These are phyloP conservation scores for Chalcis sispes DNA, from an alignment of 2,888 invertebrate genomes.

Conservation along the genomic window DNA sequence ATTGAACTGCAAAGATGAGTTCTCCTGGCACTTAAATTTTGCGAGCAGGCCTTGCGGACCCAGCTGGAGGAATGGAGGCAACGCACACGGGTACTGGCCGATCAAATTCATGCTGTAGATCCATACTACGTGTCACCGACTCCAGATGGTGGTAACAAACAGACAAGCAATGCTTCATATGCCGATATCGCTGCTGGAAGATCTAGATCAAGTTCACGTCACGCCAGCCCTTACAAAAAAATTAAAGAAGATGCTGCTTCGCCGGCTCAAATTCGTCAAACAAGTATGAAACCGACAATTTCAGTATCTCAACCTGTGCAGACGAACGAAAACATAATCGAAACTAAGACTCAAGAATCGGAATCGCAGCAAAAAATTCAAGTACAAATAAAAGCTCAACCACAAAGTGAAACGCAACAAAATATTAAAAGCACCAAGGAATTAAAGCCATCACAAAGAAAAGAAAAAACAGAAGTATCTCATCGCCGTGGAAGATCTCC, in stretches of 20 bases:
- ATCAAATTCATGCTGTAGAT: conserved; percentile 86
- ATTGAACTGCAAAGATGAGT: conserved; percentile 69
- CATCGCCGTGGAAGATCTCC: conserved; percentile 78
- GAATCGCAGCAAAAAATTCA: conserved; percentile 30
- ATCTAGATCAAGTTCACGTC: conserved; percentile 75
- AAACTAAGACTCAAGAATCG: conserved; percentile 34
- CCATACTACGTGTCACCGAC: conserved; percentile 82
- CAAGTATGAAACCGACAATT: neutral
- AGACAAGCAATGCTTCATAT: conserved; percentile 75
- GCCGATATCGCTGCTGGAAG: conserved; percentile 85
- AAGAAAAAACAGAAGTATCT: conserved; percentile 63
- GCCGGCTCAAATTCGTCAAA: neutral
- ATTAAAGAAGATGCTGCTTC: conserved; percentile 64
- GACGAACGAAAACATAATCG: conserved; percentile 13
- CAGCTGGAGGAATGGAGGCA: conserved; percentile 82
- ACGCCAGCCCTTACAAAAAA: conserved; percentile 69
- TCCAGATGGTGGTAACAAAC: conserved; percentile 68
- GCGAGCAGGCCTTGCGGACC: conserved; percentile 82
- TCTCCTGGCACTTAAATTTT: conserved; percentile 66
- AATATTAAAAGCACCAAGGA: conserved; percentile 44
- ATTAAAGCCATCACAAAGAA: conserved; percentile 38
- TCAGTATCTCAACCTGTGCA: neutral
- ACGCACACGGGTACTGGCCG: conserved; percentile 84
- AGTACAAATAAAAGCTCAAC: neutral
- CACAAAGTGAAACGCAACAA: conserved; percentile 6